phyloP scores from a whole-genome alignment of 2,797 vertebrate genomes.

The Pseudopleuronectes americanus region DNA sequence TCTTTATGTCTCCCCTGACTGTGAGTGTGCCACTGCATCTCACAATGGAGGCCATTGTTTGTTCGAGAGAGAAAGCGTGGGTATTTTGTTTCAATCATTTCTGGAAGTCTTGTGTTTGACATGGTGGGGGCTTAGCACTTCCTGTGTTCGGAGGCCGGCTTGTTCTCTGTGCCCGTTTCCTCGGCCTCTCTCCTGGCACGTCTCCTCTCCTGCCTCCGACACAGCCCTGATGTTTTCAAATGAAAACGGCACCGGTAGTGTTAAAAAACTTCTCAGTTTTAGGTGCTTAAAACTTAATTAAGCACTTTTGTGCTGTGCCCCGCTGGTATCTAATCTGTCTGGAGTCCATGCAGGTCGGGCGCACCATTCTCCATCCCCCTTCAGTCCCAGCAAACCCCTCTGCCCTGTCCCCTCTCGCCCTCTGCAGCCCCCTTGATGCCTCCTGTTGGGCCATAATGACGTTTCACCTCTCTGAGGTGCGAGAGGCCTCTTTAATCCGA shows the following conservation, averaged over 20 bases:
- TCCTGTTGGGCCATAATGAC: slow-evolving; percentile 40
- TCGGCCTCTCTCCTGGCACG: slow-evolving; percentile 52
- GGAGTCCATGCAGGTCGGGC: too few relatives aligned
- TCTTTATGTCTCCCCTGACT: slow-evolving; percentile 86
- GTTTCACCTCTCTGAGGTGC: slow-evolving; percentile 69
- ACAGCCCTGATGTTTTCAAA: too few relatives aligned
- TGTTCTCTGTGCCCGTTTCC: slow-evolving; percentile 62
- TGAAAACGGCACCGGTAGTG: too few relatives aligned
- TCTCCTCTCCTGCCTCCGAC: slow-evolving; percentile 40
- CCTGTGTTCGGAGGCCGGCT: slow-evolving; percentile 65
- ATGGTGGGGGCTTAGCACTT: slow-evolving; percentile 81
- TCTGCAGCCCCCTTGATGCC: slow-evolving; percentile 6
- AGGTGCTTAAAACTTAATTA: not conserved
- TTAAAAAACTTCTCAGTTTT: too few relatives aligned
- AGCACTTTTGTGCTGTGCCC: slow-evolving; percentile 2
- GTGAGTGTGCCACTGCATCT: slow-evolving; percentile 82
- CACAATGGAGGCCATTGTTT: slow-evolving; percentile 91
- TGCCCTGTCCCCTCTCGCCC: not conserved
- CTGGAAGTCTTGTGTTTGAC: slow-evolving; percentile 89
- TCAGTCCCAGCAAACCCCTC: slow-evolving; percentile 6
- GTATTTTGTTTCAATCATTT: slow-evolving; percentile 93
- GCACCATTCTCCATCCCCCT: slow-evolving; percentile 21
- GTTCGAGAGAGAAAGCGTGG: slow-evolving; percentile 82
- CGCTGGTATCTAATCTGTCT: not conserved
- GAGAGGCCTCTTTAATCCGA: slow-evolving; percentile 74